Conservation (phyloP, 1,140 invertebrate genomes). For the Monochamus saltuarius region DNA sequence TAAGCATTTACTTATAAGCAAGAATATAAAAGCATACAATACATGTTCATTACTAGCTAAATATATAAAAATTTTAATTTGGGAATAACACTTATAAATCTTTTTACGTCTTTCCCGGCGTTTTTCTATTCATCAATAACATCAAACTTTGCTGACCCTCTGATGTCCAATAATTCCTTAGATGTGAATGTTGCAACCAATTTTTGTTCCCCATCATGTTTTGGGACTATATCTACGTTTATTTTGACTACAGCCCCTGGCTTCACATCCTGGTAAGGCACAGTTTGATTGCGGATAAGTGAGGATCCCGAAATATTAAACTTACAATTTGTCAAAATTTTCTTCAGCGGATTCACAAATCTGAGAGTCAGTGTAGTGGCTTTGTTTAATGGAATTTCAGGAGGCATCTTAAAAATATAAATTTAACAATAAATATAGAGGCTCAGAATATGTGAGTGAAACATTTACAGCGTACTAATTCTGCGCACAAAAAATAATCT, state of each 20-base stretch:
- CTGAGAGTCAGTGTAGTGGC: conserved; percentile 59
- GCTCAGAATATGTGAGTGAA: too few relatives aligned
- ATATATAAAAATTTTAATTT: too few relatives aligned
- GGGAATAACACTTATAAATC: too few relatives aligned
- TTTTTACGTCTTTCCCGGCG: too few relatives aligned
- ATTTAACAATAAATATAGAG: too few relatives aligned
- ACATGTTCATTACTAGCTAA: too few relatives aligned
- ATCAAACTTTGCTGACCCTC: conserved; percentile 56
- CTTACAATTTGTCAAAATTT: conserved; percentile 61
- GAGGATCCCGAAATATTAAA: conserved; percentile 71
- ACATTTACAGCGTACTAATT: too few relatives aligned
- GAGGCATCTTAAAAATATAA: conserved; percentile 56
- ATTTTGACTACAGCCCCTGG: conserved; percentile 57
- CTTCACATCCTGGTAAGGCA: conserved; percentile 57
- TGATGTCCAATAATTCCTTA: conserved; percentile 65
- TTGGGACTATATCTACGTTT: conserved; percentile 59
- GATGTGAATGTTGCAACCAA: conserved; percentile 68
- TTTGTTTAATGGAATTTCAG: conserved; percentile 58
- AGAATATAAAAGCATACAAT: too few relatives aligned
- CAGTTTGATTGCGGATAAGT: conserved; percentile 58
- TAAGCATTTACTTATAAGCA: background rate
- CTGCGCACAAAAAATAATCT: too few relatives aligned
- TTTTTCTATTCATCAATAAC: conserved; percentile 36
- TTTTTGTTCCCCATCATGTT: conserved; percentile 55
- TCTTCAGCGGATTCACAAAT: conserved; percentile 70